These are phyloP conservation scores for Aphidoletes aphidimyza DNA, from an alignment of 2,888 invertebrate genomes.

Conservation along the genomic window DNA sequence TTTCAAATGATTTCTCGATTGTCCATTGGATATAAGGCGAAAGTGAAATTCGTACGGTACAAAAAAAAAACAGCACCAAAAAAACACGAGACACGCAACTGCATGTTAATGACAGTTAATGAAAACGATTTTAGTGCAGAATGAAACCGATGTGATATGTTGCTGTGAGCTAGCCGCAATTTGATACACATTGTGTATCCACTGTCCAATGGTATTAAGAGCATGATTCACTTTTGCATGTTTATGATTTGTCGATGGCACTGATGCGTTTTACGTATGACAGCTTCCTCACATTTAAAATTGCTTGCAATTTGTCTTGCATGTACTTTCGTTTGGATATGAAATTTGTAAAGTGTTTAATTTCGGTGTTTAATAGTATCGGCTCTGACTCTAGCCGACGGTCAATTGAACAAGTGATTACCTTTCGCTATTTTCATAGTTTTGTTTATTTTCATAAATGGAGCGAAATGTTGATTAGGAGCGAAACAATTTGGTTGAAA, in stretches of 20 bases:
- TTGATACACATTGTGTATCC: too few species aligned
- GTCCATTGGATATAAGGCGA: background rate
- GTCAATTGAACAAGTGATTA: too few species aligned
- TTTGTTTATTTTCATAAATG: background rate
- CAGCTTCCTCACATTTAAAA: too few species aligned
- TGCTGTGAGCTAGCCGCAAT: background rate
- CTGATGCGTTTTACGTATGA: too few species aligned
- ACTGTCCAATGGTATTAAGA: background rate
- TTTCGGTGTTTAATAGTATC: background rate
- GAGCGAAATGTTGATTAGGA: background rate
- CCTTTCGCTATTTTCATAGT: conserved; percentile 16
- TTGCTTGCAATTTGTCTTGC: too few species aligned
- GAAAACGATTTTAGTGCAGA: background rate
- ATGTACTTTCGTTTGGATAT: too few species aligned
- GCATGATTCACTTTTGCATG: background rate
- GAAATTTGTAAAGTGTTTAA: background rate
- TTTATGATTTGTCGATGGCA: background rate
- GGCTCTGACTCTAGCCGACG: too few species aligned
- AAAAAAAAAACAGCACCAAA: background rate
- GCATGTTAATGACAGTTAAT: conserved; percentile 5
- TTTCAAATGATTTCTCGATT: background rate
- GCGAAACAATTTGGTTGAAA: background rate
- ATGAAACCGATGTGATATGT: background rate
- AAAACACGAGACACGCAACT: background rate
- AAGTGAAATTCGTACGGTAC: background rate